These are phyloP conservation scores for Falco peregrinus DNA, from an alignment of 2,797 vertebrate genomes.

Conservation along the genomic window DNA sequence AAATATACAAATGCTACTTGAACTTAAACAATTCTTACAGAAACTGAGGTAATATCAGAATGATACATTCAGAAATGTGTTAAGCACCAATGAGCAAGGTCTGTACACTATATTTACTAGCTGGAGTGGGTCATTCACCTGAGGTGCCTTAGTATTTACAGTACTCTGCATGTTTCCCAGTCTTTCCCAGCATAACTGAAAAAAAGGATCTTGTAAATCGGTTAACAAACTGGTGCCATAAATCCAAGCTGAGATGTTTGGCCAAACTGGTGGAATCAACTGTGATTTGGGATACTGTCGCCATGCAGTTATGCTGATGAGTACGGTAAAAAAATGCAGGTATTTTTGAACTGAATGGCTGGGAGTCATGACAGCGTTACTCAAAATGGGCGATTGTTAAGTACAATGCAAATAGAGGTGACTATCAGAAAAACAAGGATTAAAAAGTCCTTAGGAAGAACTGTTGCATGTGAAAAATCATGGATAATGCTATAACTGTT, in stretches of 20 bases:
- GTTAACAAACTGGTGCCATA: not conserved
- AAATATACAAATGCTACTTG: conserved; percentile 38
- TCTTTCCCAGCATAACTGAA: not conserved
- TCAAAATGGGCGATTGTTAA: not conserved
- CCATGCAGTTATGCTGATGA: not conserved
- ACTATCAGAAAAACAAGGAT: not conserved
- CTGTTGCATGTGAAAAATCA: not conserved
- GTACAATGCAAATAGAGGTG: not conserved
- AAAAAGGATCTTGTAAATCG: not conserved
- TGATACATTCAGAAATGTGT: not conserved
- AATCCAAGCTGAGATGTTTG: not conserved
- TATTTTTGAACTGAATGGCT: not conserved
- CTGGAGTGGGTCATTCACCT: not conserved
- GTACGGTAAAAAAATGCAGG: not conserved
- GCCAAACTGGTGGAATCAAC: not conserved
- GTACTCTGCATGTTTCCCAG: not conserved
- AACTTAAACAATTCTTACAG: conserved; percentile 26
- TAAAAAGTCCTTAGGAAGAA: not conserved
- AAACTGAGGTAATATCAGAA: not conserved
- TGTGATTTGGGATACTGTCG: not conserved
- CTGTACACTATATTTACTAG: not conserved
- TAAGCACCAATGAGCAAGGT: not conserved
- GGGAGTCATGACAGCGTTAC: not conserved
- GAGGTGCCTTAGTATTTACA: not conserved
- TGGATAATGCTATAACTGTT: not conserved